These are phyloP conservation scores for Creontiades dilutus DNA, from an alignment of 2,888 invertebrate genomes.

Conservation along the genomic window DNA sequence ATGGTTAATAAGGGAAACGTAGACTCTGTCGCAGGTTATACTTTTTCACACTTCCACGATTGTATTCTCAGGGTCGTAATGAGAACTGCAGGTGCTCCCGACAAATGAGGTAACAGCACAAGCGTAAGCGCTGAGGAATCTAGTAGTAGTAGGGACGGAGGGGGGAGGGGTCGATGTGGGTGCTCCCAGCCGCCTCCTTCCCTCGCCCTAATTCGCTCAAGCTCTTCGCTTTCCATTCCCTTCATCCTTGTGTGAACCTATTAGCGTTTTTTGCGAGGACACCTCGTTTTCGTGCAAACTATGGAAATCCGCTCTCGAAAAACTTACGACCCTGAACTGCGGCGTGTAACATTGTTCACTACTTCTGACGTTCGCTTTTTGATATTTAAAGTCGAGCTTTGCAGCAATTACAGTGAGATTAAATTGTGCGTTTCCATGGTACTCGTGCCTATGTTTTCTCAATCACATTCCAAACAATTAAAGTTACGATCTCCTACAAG, in stretches of 20 bases:
- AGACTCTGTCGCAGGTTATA: not conserved
- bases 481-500: too few species aligned
- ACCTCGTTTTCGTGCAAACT: too few species aligned
- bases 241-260: not conserved
- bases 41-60: not conserved
- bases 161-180: not conserved
- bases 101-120: slow-evolving; percentile 27
- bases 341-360: too few species aligned
- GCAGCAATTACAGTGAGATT: too few species aligned
- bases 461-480: too few species aligned
- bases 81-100: slow-evolving; percentile 17
- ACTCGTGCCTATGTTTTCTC: too few species aligned
- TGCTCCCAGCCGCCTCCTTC: not conserved
- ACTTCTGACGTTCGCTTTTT: too few species aligned
- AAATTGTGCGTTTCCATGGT: too few species aligned
- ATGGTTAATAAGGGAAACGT: too few species aligned
- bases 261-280: not conserved
- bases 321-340: too few species aligned
- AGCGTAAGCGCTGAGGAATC: not conserved
- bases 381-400: too few species aligned
- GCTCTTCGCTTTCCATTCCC: not conserved
- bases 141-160: not conserved
- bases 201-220: slow-evolving; percentile 1
- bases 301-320: too few species aligned
- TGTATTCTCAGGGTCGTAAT: slow-evolving; percentile 8